Evolutionary conservation across 2,113 vertebrate species (phyloP), one percentile per base, ranked within the genome.

Genomic region (Burhinus bistriatus): DNA sequence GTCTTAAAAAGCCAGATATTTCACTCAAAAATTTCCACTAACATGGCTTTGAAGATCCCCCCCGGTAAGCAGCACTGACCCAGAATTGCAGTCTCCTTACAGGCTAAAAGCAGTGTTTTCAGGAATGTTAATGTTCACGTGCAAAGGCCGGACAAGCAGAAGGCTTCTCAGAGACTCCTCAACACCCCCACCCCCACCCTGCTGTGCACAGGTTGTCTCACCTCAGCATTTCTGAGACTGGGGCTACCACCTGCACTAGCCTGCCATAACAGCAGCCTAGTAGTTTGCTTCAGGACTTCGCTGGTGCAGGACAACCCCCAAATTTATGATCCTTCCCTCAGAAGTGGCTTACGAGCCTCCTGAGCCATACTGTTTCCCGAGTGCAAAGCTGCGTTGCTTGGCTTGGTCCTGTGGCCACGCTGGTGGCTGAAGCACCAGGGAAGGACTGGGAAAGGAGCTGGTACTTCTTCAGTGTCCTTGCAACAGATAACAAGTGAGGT

Each of bases 401-500:
- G 32, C n/a, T n/a, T 66, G 42, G 45, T 58, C 69, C 58, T 40
- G 29, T n/a, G 7, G 34, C n/a, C 21, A 8, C 0, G 0, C 22
- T 19, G 16, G 29, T n/a, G 51, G 32, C 42, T 80, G 76, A 34
- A 66, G 38, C n/a, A 70, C 20, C 19, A 49, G 30, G 11, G 14
- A 62, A 73, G 10, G 59, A n/a, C 2, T 11, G n/a, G 25, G 6
- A 65, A 65, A 27, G 11, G 51, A 70, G 22, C 2, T 42, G 55
- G 21, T 40, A 70, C 22, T 26, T 40, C 62, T 68, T 83, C 29
- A 22, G 16, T 23, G 40, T 52, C 70, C 42, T 62, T 10, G 0
- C 34, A 59, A 66, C 29, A 44, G 27, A 7, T 12, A 45, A 13
- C 13, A n/a, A 59, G 20, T 11, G 15, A 36, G 32, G 14, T 6